Percentiles rank a stretch among this genome's conserved stretches.
Evolutionary conservation across 37 sponge, comb jelly and placozoan species (phyloP).

Genomic region (Chondrosia reniformis): DNA sequence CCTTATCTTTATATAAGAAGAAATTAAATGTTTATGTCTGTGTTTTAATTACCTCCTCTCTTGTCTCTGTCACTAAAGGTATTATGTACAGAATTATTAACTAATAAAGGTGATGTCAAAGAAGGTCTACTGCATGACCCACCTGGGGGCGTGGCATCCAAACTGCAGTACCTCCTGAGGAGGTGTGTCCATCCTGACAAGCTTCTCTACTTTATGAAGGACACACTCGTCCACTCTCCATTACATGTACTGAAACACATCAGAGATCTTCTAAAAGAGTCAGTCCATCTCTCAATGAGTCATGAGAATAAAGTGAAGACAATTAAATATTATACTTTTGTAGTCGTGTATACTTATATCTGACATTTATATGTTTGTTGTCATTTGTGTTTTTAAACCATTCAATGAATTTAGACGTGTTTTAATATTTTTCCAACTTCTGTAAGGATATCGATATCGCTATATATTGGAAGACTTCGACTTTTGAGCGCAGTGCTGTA

Average conservation of each 20-base stretch:
- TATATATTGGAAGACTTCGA: no score
- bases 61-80: not conserved
- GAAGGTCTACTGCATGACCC: constrained; percentile 3
- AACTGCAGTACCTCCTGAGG: not conserved
- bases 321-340: no score
- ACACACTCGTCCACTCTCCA: constrained; percentile 8
- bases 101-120: not conserved
- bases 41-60: no score
- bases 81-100: not conserved
- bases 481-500: no score
- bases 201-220: constrained; percentile 7
- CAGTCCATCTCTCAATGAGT: not conserved
- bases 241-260: not conserved
- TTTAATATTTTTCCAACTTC: no score
- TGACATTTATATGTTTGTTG: no score
- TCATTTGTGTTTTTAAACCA: no score
- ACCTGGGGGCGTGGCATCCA: not conserved
- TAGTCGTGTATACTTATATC: no score
- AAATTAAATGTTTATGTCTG: no score
- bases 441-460: no score
- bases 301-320: no score
- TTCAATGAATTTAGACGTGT: no score
- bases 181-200: constrained; percentile 1
- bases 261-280: not conserved
- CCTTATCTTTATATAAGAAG: not conserved